Evolutionary conservation across 2,113 vertebrate genomes (phyloP).

Genomic region (Ariopsis seemanni): DNA sequence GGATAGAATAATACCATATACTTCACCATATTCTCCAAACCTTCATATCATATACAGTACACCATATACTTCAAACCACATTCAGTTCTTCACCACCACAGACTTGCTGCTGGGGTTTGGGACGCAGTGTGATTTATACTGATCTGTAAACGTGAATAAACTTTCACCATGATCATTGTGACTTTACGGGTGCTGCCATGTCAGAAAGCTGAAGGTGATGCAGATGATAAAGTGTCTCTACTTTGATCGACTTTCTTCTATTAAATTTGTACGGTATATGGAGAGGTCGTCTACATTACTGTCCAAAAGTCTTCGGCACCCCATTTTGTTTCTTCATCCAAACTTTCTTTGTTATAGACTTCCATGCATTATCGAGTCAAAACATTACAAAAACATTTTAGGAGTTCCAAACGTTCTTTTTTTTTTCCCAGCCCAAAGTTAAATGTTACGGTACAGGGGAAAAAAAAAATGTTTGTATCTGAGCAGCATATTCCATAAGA

Average conservation of each 20-base stretch:
- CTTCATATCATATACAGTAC: neutral
- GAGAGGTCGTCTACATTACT: neutral
- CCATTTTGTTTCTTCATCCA: no score
- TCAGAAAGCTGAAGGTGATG: neutral
- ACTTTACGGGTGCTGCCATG: neutral
- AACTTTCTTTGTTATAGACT: no score
- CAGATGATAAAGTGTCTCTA: neutral
- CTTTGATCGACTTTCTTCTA: neutral
- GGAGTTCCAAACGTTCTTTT: no score
- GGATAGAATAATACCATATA: no score
- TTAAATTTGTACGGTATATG: neutral
- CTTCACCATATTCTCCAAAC: neutral
- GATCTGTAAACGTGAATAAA: neutral
- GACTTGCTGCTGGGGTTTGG: neutral
- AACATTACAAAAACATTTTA: no score
- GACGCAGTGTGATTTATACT: neutral
- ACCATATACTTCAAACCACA: neutral
- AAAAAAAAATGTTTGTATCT: no score
- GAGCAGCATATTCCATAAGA: no score
- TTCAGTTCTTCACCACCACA: neutral
- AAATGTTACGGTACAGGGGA: no score
- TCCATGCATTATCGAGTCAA: no score
- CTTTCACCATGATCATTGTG: neutral
- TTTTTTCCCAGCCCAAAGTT: no score
- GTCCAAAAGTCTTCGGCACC: no score